Percentiles rank a stretch among this genome's conserved stretches.
phyloP scores from a whole-genome alignment of 2,888 invertebrate genomes.

The Drosophila eohydei region DNA sequence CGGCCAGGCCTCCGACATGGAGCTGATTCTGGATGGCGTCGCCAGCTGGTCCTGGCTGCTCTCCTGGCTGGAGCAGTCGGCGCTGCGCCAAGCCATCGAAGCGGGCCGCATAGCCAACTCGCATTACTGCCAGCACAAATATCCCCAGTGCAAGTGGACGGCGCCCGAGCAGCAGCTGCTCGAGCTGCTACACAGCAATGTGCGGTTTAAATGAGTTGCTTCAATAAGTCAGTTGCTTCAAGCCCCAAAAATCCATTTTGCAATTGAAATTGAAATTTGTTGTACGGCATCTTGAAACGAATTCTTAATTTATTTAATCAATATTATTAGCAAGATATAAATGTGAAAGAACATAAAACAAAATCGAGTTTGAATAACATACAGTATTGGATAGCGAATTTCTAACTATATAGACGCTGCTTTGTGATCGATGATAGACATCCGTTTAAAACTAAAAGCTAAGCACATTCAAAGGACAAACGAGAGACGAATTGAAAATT shows the following conservation, averaged over 20 bases:
- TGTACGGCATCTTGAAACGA: slow-evolving; percentile 51
- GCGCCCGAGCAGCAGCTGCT: slow-evolving; percentile 71
- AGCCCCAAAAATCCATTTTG: neutral
- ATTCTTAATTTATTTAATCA: slow-evolving; percentile 57
- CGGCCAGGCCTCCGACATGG: slow-evolving; percentile 85
- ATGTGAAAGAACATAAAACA: slow-evolving; percentile 44
- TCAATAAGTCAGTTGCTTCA: no score
- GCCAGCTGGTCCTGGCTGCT: slow-evolving; percentile 85
- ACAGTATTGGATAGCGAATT: slow-evolving; percentile 21
- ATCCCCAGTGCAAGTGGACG: slow-evolving; percentile 85
- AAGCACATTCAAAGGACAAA: slow-evolving; percentile 33
- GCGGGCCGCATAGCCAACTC: slow-evolving; percentile 81
- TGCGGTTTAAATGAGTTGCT: slow-evolving; percentile 64
- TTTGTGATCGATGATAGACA: slow-evolving; percentile 35
- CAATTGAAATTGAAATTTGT: slow-evolving; percentile 12
- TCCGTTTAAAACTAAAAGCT: slow-evolving; percentile 44
- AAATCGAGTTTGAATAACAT: slow-evolving; percentile 36
- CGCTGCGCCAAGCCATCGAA: slow-evolving; percentile 86
- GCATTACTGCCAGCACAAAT: slow-evolving; percentile 84
- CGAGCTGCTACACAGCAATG: slow-evolving; percentile 64
- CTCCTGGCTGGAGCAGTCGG: slow-evolving; percentile 85
- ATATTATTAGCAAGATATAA: slow-evolving; percentile 45
- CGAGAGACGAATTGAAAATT: slow-evolving; percentile 21
- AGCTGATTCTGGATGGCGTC: slow-evolving; percentile 86
- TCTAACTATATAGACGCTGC: slow-evolving; percentile 32